These are phyloP conservation scores for Catagonus wagneri DNA, from an alignment of 2,113 vertebrate genomes.

Conservation along the genomic window DNA sequence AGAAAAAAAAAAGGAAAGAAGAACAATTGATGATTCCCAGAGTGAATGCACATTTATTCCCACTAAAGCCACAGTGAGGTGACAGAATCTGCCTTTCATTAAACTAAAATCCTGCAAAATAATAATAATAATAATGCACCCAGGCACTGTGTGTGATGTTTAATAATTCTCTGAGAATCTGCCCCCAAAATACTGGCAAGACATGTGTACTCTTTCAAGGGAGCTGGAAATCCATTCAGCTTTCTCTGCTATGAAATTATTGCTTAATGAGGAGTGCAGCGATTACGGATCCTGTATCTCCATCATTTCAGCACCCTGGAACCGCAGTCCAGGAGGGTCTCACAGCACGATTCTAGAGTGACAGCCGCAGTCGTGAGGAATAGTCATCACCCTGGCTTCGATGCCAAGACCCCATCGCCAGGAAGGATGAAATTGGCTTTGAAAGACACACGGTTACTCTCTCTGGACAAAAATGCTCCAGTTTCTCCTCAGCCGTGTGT, in stretches of 20 bases:
- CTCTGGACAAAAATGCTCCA: neutral
- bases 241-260: neutral
- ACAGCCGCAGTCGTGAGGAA: neutral
- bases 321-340: neutral
- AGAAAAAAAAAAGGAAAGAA: neutral
- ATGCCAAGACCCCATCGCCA: neutral
- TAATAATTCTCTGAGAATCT: neutral
- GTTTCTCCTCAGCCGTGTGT: neutral
- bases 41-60: neutral
- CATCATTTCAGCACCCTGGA: neutral
- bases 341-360: neutral
- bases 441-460: neutral
- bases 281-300: neutral
- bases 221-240: neutral
- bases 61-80: neutral
- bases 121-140: neutral
- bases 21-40: neutral
- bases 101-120: slow-evolving; percentile 16
- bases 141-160: neutral
- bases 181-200: neutral
- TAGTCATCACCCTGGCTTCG: neutral
- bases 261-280: neutral
- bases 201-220: neutral
- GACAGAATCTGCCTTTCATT: slow-evolving; percentile 49
- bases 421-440: neutral